Evolutionary conservation across 2,888 invertebrate genomes (phyloP).

Genomic region (Alloscopus bannaensis): DNA sequence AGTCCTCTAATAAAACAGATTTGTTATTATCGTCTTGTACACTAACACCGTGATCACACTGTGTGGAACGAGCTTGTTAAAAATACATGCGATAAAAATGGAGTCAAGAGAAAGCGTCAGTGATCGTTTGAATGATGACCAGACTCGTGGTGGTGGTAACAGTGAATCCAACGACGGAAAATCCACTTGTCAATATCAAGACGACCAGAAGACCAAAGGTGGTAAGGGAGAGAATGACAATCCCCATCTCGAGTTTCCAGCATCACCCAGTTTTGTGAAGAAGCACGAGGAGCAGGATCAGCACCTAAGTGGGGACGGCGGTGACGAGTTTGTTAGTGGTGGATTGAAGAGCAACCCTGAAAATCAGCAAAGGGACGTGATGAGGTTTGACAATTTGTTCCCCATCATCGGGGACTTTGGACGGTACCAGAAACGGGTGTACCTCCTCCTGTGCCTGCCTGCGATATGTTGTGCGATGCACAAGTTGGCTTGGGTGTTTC

Average conservation of each 20-base stretch:
- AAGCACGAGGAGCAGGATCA: background rate
- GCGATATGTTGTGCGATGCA: slow-evolving; percentile 85
- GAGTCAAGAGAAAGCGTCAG: no score
- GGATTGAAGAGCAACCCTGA: no score
- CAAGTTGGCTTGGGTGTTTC: slow-evolving; percentile 84
- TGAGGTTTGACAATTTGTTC: slow-evolving; percentile 85
- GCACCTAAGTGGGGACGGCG: background rate
- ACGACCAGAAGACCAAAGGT: background rate
- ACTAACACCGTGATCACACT: no score
- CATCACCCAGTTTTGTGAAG: background rate
- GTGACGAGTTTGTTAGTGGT: background rate
- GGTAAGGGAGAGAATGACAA: no score
- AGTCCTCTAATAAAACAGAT: no score
- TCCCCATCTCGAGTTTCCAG: background rate
- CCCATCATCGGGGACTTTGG: slow-evolving; percentile 83
- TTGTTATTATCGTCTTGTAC: no score
- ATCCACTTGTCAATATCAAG: background rate
- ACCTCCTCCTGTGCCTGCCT: slow-evolving; percentile 82
- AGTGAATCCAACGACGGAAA: no score
- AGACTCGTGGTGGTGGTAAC: no score
- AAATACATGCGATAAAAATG: no score
- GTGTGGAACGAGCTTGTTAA: no score
- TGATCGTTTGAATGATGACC: no score
- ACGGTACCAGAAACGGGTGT: slow-evolving; percentile 82
- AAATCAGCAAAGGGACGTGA: no score